Base-by-base conservation (phyloP, 2,113 vertebrate genomes). In the Paratilapia polleni region DNA sequence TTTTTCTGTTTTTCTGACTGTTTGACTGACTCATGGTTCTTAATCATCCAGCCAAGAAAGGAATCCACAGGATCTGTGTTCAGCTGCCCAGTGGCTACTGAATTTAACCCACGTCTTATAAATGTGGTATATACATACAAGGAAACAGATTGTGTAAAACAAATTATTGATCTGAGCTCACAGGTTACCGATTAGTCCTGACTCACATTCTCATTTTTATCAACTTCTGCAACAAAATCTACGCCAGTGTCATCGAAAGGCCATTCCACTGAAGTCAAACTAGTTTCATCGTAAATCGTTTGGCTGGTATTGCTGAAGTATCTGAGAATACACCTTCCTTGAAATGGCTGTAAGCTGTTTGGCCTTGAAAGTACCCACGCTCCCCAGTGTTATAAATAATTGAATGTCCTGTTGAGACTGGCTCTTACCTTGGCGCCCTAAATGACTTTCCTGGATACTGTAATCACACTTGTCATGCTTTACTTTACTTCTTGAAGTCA, bases 391-490 rank as follows among this genome's bases (percentile, higher is more conserved):
- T 64, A 93, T 95, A 82, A 95, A 95, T 95, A 93, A 94, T 95
- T 94, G 77, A 96, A 87, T 84, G 92, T 92, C 87, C 90, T 92
- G 92, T 86, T 89, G 88, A 93, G 90, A 85, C 83, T 58, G 68
- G 80, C 88, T 90, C 89, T 87, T 92, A 92, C 91, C 83, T 93
- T 81, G 66, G 88, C 52, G 84, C 90, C 88, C 91, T 92, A 85
- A 93, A 93, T 89, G 93, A 94, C 89, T 90, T 91, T 91, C 89
- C 84, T 52, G 81, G 87, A 87, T 95, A 93, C 91, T 92, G 89
- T 95, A 94, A 95, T 94, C 93, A 93, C 89, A 93, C 92, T 95
- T 94, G 94, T 94, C 93, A 94, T 94, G 91, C 82, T 90, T 68
- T 93, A 87, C 89, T 94, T 91, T 94, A 88, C 90, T 91, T 93